phyloP scores from a whole-genome alignment of 2,888 invertebrate species.

The Lucinisca nassula region DNA sequence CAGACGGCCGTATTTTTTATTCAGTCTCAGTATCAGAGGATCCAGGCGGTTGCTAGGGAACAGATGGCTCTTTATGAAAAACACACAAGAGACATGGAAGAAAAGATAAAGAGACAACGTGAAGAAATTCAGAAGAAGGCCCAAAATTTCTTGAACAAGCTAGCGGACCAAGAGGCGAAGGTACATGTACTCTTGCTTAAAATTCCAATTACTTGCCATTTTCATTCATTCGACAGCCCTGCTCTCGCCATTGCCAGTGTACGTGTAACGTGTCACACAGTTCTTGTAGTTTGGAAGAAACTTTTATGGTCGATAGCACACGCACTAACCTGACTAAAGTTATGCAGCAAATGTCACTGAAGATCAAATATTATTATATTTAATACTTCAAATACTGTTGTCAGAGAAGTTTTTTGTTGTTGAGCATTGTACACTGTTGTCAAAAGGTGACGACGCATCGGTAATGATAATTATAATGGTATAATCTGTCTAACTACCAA shows the following conservation, averaged over 20 bases:
- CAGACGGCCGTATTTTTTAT: no score
- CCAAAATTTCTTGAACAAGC: constrained; percentile 27
- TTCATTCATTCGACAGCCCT: not conserved
- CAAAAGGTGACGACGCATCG: no score
- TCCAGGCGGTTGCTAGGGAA: constrained; percentile 54
- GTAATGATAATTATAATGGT: no score
- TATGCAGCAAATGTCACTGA: no score
- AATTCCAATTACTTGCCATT: not conserved
- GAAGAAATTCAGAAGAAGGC: constrained; percentile 45
- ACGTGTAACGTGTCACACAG: not conserved
- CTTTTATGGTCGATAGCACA: no score
- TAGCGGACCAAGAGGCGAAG: constrained; percentile 45
- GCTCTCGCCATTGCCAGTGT: not conserved
- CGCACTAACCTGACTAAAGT: no score
- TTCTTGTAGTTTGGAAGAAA: no score
- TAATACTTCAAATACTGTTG: no score
- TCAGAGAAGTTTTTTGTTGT: no score
- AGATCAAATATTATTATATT: no score
- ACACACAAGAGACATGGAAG: constrained; percentile 44
- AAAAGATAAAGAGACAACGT: constrained; percentile 49
- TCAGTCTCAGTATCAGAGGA: constrained; percentile 48
- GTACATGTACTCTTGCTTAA: constrained; percentile 22
- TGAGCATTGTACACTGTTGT: no score
- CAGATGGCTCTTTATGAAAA: constrained; percentile 55
- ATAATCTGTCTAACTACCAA: no score